Conservation (phyloP, 2,797 vertebrate genomes). For the Acrocephalus scirpaceus region DNA sequence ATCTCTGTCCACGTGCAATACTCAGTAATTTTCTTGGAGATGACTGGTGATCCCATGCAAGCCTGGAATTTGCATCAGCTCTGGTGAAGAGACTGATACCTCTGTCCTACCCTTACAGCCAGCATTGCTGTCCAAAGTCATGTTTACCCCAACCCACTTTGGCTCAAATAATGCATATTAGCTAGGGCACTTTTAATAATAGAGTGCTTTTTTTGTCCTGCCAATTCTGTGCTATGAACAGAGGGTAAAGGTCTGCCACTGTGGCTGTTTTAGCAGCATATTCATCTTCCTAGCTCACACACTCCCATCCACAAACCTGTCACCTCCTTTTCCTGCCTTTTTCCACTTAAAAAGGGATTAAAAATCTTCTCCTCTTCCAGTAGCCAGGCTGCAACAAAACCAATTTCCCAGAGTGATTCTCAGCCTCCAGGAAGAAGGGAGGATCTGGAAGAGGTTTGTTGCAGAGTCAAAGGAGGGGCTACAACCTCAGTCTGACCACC, state of each 20-base stretch:
- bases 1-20: background rate
- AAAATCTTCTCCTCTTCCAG: background rate
- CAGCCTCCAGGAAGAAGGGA: background rate
- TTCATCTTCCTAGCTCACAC: background rate
- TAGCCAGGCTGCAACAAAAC: background rate
- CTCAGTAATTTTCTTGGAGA: background rate
- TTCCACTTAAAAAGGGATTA: background rate
- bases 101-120: background rate
- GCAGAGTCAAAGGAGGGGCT: background rate
- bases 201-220: background rate
- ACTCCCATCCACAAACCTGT: background rate
- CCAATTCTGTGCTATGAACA: background rate
- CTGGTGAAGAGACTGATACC: background rate
- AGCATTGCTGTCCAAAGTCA: background rate
- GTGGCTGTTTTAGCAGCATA: background rate
- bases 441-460: background rate
- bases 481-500: background rate
- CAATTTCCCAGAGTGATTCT: background rate
- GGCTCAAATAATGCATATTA: background rate
- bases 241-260: background rate
- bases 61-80: background rate
- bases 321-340: background rate
- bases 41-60: fast-evolving
- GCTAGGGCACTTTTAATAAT: background rate
- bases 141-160: background rate